A percentile compares a stretch with the other conserved stretches of the same genome.
phyloP scores from a whole-genome alignment of 2,113 vertebrate genomes.

The Equus quagga region DNA sequence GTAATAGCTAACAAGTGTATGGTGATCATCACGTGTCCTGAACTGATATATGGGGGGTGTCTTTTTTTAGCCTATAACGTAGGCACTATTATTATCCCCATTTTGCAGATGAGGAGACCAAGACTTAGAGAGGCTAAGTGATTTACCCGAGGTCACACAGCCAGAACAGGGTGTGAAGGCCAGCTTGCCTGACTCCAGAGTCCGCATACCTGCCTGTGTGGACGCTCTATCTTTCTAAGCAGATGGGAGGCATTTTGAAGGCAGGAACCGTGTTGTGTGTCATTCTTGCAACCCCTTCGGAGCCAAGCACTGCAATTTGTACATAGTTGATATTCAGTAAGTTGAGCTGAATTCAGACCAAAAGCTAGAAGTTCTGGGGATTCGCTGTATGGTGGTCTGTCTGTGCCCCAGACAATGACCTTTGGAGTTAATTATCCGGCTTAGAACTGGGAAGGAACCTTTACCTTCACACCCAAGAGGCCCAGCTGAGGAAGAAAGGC shows the following conservation, averaged over 20 bases:
- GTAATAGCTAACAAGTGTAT: not conserved
- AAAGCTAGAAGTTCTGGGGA: not conserved
- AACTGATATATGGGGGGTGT: not conserved
- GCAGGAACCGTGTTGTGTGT: not conserved
- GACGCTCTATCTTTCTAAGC: not conserved
- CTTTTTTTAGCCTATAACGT: not conserved
- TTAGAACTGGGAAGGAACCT: not conserved
- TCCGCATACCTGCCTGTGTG: not conserved
- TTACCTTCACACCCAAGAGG: not conserved
- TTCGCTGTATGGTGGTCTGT: not conserved
- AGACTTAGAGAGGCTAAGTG: not conserved
- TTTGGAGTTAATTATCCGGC: not conserved
- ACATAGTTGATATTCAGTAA: not conserved
- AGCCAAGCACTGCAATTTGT: not conserved
- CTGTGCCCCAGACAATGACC: not conserved
- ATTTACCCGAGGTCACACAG: not conserved
- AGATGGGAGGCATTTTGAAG: not conserved
- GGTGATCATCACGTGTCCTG: not conserved
- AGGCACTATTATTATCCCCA: not conserved
- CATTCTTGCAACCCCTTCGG: not conserved
- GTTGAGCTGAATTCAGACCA: not conserved
- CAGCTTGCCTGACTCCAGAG: not conserved
- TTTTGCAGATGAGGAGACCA: conserved; percentile 6
- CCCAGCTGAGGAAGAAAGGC: not conserved
- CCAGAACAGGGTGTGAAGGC: not conserved